A percentile compares a stretch with the other conserved stretches of the same genome.
phyloP scores from a whole-genome alignment of 1,140 invertebrate species.

The Oryzaephilus surinamensis region DNA sequence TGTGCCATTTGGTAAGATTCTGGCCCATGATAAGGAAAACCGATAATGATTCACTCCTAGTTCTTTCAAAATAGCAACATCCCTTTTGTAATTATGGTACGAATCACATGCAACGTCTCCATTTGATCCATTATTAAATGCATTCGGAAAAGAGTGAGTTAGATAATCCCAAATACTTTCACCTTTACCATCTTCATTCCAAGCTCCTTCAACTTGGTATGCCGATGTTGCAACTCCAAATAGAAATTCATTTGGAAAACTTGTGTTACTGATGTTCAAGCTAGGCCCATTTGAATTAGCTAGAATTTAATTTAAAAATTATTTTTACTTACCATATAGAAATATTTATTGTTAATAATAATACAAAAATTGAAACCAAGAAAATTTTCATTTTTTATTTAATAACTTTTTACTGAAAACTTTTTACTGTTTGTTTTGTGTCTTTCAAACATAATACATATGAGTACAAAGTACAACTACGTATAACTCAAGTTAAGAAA shows the following conservation, averaged over 20 bases:
- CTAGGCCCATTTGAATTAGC: no score
- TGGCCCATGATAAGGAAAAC: slow-evolving; percentile 49
- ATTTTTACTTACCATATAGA: no score
- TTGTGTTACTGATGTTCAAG: no score
- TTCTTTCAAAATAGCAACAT: slow-evolving; percentile 38
- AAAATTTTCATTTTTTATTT: no score
- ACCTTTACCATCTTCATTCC: slow-evolving; percentile 36
- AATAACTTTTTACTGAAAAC: no score
- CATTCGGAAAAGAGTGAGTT: slow-evolving; percentile 39
- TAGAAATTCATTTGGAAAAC: slow-evolving; percentile 41
- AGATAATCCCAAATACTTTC: slow-evolving; percentile 49
- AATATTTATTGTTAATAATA: no score
- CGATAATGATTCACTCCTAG: slow-evolving; percentile 40
- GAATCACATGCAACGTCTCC: slow-evolving; percentile 47
- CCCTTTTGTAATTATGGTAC: slow-evolving; percentile 45
- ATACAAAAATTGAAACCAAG: no score
- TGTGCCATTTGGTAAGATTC: slow-evolving; percentile 15
- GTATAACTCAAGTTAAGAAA: no score
- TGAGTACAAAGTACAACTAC: no score
- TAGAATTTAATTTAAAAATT: no score
- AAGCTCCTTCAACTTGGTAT: slow-evolving; percentile 35
- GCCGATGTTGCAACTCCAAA: slow-evolving; percentile 29
- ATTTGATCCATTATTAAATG: slow-evolving; percentile 40
- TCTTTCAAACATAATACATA: no score
- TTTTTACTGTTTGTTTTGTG: no score